Percentiles rank a stretch among this genome's conserved stretches.
These are phyloP conservation scores for Anisognathus igniventris DNA, from an alignment of 2,797 vertebrate species.

Conservation along the genomic window DNA sequence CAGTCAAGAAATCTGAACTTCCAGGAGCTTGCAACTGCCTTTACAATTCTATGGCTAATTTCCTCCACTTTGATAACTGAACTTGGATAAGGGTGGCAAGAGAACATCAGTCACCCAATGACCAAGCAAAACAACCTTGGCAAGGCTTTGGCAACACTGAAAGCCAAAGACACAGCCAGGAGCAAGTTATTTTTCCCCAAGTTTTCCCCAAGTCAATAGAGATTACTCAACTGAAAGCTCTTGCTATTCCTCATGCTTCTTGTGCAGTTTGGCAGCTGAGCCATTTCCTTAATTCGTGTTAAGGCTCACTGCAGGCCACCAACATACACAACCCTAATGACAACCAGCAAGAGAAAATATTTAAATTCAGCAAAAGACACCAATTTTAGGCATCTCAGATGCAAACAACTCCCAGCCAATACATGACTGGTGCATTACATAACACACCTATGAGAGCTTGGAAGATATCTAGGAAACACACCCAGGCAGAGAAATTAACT, in stretches of 20 bases:
- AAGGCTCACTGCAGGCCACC: background rate
- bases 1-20: background rate
- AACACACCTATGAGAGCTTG: background rate
- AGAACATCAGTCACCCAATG: background rate
- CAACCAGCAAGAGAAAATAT: background rate
- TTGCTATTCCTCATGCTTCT: background rate
- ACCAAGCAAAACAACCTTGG: background rate
- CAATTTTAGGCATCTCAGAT: background rate
- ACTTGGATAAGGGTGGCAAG: background rate
- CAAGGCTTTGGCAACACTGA: background rate
- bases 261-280: background rate
- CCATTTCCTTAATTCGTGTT: background rate
- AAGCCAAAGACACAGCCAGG: background rate
- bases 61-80: background rate
- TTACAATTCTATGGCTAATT: background rate
- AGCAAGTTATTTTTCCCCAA: background rate
- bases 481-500: background rate
- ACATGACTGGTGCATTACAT: rapidly evolving
- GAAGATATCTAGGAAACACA: background rate
- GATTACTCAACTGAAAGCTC: background rate
- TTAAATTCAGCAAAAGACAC: background rate
- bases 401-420: background rate
- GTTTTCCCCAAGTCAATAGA: background rate
- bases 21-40: background rate
- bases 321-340: background rate